Conservation (phyloP, 2,113 vertebrate species). For the Bubo bubo region DNA sequence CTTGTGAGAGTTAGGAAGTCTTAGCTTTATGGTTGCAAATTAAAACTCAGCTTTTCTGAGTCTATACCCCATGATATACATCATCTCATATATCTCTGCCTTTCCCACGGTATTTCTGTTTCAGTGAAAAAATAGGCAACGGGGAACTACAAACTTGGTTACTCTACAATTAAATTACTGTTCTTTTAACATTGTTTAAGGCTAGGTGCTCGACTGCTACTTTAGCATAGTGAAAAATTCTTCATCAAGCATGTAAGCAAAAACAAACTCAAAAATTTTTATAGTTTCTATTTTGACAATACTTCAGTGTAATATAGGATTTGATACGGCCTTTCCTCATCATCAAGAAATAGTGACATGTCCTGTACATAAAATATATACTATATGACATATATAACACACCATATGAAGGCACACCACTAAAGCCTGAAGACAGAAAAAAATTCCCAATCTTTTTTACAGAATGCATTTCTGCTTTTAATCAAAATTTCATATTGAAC, state of each 20-base stretch:
- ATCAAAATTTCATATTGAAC: background rate
- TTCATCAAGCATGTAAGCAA: background rate
- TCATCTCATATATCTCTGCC: background rate
- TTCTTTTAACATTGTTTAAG: background rate
- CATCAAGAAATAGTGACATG: background rate
- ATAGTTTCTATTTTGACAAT: background rate
- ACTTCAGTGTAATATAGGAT: background rate
- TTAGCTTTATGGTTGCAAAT: background rate
- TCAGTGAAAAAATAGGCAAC: background rate
- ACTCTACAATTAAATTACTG: background rate
- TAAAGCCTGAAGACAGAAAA: background rate
- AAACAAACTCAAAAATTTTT: fast-evolving
- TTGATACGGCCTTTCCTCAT: background rate
- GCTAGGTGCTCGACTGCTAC: background rate
- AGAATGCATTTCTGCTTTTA: background rate
- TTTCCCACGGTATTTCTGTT: background rate
- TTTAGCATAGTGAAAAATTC: background rate
- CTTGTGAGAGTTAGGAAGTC: background rate
- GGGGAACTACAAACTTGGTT: background rate
- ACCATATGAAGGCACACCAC: background rate
- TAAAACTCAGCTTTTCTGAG: background rate
- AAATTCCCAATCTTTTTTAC: background rate
- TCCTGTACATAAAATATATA: background rate
- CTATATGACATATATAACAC: background rate
- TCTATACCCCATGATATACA: background rate